Evolutionary conservation across 2,797 vertebrate genomes (phyloP).

Genomic region (Falco novaeseelandiae): DNA sequence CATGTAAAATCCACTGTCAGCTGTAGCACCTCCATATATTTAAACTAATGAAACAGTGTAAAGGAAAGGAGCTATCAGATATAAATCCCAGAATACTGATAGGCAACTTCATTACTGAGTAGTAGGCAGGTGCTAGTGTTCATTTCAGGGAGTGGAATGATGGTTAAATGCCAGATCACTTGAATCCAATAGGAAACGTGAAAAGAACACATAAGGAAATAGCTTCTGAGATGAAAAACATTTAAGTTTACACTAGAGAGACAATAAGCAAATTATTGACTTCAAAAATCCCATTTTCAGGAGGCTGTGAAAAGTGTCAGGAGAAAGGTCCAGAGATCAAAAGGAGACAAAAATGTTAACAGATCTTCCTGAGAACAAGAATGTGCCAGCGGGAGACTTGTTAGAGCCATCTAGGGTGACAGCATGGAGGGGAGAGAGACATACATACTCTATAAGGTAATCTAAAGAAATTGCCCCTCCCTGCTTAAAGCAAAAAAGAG

Average conservation of each 20-base stretch:
- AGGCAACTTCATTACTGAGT: not conserved
- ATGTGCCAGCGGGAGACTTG: conserved; percentile 5
- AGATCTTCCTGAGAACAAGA: conserved; percentile 39
- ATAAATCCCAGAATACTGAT: not conserved
- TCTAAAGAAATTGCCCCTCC: not conserved
- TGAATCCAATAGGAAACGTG: not conserved
- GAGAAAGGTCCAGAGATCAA: conserved; percentile 42
- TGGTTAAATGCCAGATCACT: not conserved
- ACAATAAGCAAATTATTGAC: conserved; percentile 46
- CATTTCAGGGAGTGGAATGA: not conserved
- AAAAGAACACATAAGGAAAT: not conserved
- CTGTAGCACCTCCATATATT: not conserved
- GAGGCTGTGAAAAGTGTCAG: conserved; percentile 37
- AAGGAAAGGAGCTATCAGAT: not conserved
- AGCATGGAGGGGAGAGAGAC: not conserved
- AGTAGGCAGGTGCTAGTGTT: not conserved
- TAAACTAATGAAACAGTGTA: not conserved
- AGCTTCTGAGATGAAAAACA: conserved; percentile 16
- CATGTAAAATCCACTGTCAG: not conserved
- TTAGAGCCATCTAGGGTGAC: conserved; percentile 44
- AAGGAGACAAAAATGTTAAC: conserved; percentile 39
- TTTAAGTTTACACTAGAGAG: conserved; percentile 35
- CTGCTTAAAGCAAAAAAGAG: not conserved
- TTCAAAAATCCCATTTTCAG: conserved; percentile 41
- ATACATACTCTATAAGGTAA: not conserved